Percentiles rank a stretch among this genome's conserved stretches.
Conservation (phyloP, 2,113 vertebrate genomes). For the Callipepla squamata region DNA sequence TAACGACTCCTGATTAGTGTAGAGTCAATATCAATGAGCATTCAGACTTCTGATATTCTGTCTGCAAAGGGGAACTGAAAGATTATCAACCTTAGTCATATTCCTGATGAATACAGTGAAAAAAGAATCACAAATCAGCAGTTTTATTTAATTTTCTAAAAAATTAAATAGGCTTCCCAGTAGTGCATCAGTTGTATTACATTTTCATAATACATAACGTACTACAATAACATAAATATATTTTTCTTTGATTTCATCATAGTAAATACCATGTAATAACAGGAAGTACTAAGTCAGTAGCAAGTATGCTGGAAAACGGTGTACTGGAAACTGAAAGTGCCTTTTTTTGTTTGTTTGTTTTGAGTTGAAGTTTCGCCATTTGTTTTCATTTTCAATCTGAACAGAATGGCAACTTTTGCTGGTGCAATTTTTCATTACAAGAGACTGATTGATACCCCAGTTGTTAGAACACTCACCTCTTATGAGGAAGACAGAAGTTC, state of each 20-base stretch:
- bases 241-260: background rate
- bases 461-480: conserved; percentile 7
- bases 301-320: background rate
- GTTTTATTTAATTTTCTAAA: background rate
- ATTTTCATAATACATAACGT: background rate
- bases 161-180: background rate
- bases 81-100: background rate
- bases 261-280: background rate
- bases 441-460: conserved; percentile 21
- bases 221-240: background rate
- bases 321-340: background rate
- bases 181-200: background rate
- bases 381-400: conserved; percentile 45
- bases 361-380: background rate
- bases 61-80: background rate
- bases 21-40: background rate
- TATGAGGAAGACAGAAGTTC: conserved; percentile 14
- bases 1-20: background rate
- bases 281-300: background rate
- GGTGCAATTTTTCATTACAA: conserved; percentile 24
- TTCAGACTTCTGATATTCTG: background rate
- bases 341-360: background rate
- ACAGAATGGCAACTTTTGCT: conserved; percentile 43
- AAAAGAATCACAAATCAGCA: background rate
- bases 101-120: background rate